Percentiles rank a stretch among this genome's conserved stretches.
Conservation (phyloP, 2,888 invertebrate genomes). For the Nomada hirtipes region DNA sequence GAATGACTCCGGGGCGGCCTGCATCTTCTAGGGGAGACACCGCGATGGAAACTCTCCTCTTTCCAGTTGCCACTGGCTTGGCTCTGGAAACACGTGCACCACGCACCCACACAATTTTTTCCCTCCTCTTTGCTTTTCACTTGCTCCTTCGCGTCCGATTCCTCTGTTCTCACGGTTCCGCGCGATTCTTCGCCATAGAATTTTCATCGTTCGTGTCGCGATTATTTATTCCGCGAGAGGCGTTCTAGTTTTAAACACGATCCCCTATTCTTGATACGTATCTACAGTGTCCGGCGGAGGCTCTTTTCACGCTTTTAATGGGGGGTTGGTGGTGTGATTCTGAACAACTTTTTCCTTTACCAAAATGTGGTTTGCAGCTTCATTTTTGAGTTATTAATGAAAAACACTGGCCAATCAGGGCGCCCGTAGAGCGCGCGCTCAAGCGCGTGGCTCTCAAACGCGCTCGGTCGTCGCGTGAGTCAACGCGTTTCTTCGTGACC, state of each 20-base stretch:
- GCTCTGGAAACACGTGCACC: slow-evolving; percentile 11
- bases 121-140: not conserved
- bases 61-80: not conserved
- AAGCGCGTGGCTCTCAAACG: too few species aligned
- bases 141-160: slow-evolving; percentile 2
- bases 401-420: too few species aligned
- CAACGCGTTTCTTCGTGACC: too few species aligned
- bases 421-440: too few species aligned
- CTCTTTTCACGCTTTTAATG: too few species aligned
- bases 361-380: too few species aligned
- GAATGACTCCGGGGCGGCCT: slow-evolving; percentile 22
- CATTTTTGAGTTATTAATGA: too few species aligned
- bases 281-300: too few species aligned
- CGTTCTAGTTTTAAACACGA: slow-evolving; percentile 4
- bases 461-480: too few species aligned
- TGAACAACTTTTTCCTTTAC: too few species aligned
- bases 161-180: slow-evolving; percentile 21
- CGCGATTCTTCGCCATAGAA: not conserved
- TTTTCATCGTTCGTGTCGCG: not conserved
- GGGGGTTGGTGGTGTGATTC: too few species aligned
- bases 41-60: slow-evolving; percentile 30
- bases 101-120: slow-evolving; percentile 1
- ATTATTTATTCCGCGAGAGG: not conserved
- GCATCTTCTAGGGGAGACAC: slow-evolving; percentile 54
- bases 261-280: not conserved